Base-by-base conservation (phyloP, 2,797 vertebrate species). In the Macropodus opercularis region DNA sequence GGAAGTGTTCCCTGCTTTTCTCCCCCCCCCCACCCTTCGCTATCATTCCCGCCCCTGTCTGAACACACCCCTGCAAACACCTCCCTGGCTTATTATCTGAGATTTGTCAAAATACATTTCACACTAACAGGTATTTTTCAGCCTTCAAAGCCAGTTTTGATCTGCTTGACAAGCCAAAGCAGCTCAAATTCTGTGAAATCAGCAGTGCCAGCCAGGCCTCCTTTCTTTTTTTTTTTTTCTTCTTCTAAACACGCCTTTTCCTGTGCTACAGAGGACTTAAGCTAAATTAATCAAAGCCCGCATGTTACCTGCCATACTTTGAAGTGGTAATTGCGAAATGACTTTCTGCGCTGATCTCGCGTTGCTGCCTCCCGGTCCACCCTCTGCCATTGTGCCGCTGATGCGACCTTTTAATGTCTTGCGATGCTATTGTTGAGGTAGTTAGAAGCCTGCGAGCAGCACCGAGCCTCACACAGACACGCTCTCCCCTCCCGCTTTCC, bases 61-160 rank as follows among this genome's bases (percentile, higher is more conserved):
- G 54, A 57, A 57, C 78, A 35, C 34, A 24, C 36, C 70, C 79
- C 71, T 68, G 48, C 70, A 60, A 64, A 78, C 80, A 39, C 54
- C 59, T 83, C 66, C 80, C 77, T 38, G 43, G 70, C 76, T 90
- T 88, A 86, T 91, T 90, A 91, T 91, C 91, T 90, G 85, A 90
- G 86, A 93, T 93, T 93, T 94, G 91, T 92, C 91, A 94, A 93
- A 93, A 93, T 91, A 87, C 85, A 91, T 94, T 93, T 93, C 90
- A 91, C 91, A 92, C 85, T 90, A 91, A 91, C 91, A 91, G 87
- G 89, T 91, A 92, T 90, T 93, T 92, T 90, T 89, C 78, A 81
- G 85, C 89, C 90, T 94, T 94, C 92, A 93, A 92, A 94, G 92
- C 51, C 81, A 85, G 78, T 92, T 90, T 91, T 94, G 90, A 93